Conservation (phyloP, 2,113 vertebrate genomes). For the Bolborhynchus lineola region DNA sequence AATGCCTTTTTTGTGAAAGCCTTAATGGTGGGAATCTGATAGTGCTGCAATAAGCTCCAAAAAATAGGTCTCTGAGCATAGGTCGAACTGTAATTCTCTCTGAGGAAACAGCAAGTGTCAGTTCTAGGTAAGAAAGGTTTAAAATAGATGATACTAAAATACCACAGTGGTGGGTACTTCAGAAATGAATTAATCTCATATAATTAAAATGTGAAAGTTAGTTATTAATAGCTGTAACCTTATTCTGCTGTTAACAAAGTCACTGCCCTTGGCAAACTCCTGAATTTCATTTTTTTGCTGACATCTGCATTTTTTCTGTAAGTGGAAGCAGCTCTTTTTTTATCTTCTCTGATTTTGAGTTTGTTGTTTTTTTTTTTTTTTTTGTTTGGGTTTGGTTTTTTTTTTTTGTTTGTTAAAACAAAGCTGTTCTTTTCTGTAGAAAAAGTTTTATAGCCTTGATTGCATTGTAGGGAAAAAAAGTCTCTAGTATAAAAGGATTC, state of each 20-base stretch:
- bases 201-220: not conserved
- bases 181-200: not conserved
- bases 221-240: conserved; percentile 14
- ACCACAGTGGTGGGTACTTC: not conserved
- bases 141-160: conserved; percentile 7
- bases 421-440: conserved; percentile 42
- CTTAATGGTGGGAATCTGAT: not conserved
- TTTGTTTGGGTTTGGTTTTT: not conserved
- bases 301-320: not conserved
- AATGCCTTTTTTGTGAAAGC: not conserved
- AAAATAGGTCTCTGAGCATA: not conserved
- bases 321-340: not conserved
- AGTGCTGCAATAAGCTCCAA: not conserved
- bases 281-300: not conserved
- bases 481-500: conserved; percentile 67
- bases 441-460: conserved; percentile 47
- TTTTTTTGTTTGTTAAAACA: not conserved
- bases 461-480: conserved; percentile 54
- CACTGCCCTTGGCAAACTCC: conserved; percentile 10
- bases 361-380: not conserved
- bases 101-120: not conserved
- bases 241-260: not conserved
- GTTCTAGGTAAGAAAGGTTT: not conserved
- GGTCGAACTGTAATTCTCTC: not conserved
- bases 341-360: not conserved